Percentiles rank a stretch among this genome's conserved stretches.
phyloP scores from a whole-genome alignment of 2,888 invertebrate species.

The Stictocephala bisonia region DNA sequence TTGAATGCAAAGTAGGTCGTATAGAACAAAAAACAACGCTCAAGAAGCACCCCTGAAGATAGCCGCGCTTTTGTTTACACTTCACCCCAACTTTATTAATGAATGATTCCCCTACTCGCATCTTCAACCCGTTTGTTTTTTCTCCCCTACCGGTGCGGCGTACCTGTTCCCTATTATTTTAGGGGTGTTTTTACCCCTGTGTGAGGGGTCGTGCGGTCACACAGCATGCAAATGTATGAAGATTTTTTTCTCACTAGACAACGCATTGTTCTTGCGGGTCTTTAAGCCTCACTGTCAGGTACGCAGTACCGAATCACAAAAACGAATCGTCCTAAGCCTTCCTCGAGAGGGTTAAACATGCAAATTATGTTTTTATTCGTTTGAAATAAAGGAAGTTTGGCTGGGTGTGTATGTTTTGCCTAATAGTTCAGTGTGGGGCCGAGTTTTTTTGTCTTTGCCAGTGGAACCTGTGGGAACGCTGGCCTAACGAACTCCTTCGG shows the following conservation, averaged over 20 bases:
- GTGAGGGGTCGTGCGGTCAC: conserved; percentile 39
- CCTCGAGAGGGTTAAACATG: conserved; percentile 60
- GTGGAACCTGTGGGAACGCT: conserved; percentile 42
- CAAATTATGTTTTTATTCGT: conserved; percentile 56
- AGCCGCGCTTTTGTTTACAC: conserved; percentile 48
- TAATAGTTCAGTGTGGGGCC: conserved; percentile 57
- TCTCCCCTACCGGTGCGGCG: conserved; percentile 20
- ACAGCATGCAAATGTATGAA: conserved; percentile 46
- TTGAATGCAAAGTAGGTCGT: conserved; percentile 46
- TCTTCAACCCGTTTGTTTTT: conserved; percentile 46
- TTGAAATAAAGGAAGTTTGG: conserved; percentile 49
- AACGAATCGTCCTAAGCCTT: conserved; percentile 40
- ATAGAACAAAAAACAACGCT: conserved; percentile 33
- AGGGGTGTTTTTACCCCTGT: conserved; percentile 18
- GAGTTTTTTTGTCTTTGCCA: conserved; percentile 49
- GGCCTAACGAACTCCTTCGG: conserved; percentile 31
- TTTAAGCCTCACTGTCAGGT: conserved; percentile 50
- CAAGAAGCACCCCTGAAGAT: conserved; percentile 37
- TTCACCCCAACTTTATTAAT: conserved; percentile 50
- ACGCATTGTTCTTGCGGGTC: conserved; percentile 49
- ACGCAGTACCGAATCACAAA: conserved; percentile 40
- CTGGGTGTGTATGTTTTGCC: conserved; percentile 56
- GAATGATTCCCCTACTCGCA: conserved; percentile 44
- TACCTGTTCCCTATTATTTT: conserved; percentile 48
- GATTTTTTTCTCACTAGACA: conserved; percentile 48